A percentile compares a stretch with the other conserved stretches of the same genome.
Conservation (phyloP, 2,888 invertebrate species). For the Agelastica alni region DNA sequence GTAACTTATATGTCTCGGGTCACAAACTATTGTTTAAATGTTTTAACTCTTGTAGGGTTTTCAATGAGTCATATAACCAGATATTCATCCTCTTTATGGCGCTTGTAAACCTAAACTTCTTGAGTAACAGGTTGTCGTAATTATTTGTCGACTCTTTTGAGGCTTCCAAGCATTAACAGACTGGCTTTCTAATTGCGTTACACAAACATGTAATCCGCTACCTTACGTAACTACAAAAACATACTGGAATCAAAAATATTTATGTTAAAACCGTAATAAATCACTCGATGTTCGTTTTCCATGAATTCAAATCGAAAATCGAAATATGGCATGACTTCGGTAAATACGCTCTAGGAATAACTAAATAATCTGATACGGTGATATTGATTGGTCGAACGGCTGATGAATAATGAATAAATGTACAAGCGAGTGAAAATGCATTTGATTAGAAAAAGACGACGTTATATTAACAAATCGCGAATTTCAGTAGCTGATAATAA, state of each 20-base stretch:
- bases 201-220: not conserved
- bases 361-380: constrained; percentile 6
- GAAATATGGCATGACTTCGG: not conserved
- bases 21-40: no score
- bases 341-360: not conserved
- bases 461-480: not conserved
- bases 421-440: not conserved
- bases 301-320: not conserved
- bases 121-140: no score
- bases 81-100: no score
- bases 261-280: constrained; percentile 6
- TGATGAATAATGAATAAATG: constrained; percentile 6
- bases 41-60: no score
- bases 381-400: constrained; percentile 1
- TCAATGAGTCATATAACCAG: no score
- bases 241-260: constrained; percentile 1
- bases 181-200: no score
- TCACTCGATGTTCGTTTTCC: not conserved
- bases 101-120: no score
- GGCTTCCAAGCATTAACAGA: no score
- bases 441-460: not conserved
- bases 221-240: constrained; percentile 1
- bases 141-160: no score
- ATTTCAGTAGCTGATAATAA: no score
- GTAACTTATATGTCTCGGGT: no score